Conservation (phyloP, 2,113 vertebrate genomes). For the Nothocercus julius region DNA sequence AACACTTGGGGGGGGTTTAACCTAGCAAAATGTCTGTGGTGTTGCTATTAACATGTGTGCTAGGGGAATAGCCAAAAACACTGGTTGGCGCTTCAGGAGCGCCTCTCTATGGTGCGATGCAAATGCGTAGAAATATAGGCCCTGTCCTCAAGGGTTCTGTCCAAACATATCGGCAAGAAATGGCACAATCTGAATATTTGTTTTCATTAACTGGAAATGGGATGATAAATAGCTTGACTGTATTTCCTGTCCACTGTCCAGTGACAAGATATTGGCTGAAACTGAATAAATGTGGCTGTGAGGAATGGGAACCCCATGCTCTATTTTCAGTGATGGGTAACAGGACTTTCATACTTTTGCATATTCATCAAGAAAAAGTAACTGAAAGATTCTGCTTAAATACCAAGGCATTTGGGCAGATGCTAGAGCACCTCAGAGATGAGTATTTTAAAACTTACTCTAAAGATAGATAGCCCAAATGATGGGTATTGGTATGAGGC, state of each 20-base stretch:
- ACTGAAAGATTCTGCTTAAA: neutral
- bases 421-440: neutral
- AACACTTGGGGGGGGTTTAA: slow-evolving; percentile 40
- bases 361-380: neutral
- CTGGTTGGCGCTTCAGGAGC: neutral
- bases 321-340: neutral
- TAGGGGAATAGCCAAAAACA: neutral
- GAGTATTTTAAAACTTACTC: neutral
- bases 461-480: neutral
- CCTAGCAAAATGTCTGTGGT: neutral
- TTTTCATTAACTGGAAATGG: slow-evolving; percentile 30
- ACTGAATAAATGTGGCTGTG: neutral
- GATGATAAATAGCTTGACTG: neutral
- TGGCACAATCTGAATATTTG: neutral
- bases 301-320: neutral
- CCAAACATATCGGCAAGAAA: neutral
- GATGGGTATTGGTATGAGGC: neutral
- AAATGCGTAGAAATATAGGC: neutral
- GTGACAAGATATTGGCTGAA: neutral
- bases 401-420: neutral
- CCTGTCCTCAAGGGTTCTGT: neutral
- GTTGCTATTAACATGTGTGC: neutral
- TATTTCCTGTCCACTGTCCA: neutral
- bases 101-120: neutral
- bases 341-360: neutral